Base-by-base conservation (phyloP, 2,113 vertebrate genomes). In the Pterophyllum scalare region DNA sequence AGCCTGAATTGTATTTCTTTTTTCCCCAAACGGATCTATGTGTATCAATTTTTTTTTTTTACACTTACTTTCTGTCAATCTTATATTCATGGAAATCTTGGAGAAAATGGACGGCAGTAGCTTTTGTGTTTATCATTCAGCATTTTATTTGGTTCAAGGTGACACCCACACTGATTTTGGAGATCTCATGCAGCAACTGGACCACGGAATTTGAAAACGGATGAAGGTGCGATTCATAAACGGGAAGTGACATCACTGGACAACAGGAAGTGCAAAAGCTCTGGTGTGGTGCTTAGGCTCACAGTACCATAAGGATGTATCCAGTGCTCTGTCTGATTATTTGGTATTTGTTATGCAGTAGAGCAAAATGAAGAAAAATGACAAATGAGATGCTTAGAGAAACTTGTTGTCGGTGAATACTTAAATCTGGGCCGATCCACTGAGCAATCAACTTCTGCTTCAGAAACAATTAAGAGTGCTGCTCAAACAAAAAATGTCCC, bases 131-230 rank as follows among this genome's bases (percentile, higher is more conserved):
- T 92, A 88, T 94, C 81, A 90, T 91, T 90, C 91, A 61, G 91
- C 87, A 88, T 93, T 95, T 94, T 88, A 88, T 95, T 82, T 89
- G 95, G 93, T 85, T 94, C 80, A 91, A 92, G 82, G 92, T 86
- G 89, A 82, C 93, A 89, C 94, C 95, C 93, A 96, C 94, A 79
- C 81, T 60, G 93, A 91, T 93, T 89, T 92, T 91, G 89, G 94
- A 93, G 88, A 93, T 92, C 86, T 93, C 95, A 96, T 96, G 95
- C 94, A 95, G 93, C 92, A 93, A 91, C 90, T 93, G 93, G 93
- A 94, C 89, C 88, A 86, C 90, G 89, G 82, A 91, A 93, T 83
- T 93, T 59, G 86, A 85, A 84, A 91, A 93, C 76, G 77, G 78
- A 87, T 85, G 87, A 90, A 89, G 90, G 83, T 72, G 70, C 89